A percentile compares a stretch with the other conserved stretches of the same genome.
Evolutionary conservation across 2,888 invertebrate species (phyloP).

Genomic region (Phragmatobia fuliginosa): DNA sequence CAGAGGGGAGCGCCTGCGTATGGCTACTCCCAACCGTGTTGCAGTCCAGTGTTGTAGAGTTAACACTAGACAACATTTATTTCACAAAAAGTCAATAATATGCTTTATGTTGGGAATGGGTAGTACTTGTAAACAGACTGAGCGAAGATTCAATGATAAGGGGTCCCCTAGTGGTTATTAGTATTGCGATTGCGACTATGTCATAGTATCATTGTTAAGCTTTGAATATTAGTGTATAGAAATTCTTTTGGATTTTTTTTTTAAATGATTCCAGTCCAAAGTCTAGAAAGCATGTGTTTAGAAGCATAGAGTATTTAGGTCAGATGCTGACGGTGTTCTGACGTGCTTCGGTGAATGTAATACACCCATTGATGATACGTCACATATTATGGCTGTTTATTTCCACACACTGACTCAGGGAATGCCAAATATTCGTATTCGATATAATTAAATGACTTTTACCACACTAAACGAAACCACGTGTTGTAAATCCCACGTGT

Average conservation of each 20-base stretch:
- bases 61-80: too few relatives aligned
- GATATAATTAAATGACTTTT: conserved; percentile 16
- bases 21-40: too few relatives aligned
- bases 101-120: too few relatives aligned
- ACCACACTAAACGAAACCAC: conserved; percentile 27
- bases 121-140: too few relatives aligned
- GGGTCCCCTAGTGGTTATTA: not conserved
- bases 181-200: not conserved
- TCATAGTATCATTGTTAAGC: not conserved
- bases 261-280: not conserved
- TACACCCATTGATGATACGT: conserved; percentile 10
- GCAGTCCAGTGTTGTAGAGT: too few relatives aligned
- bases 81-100: too few relatives aligned
- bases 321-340: not conserved
- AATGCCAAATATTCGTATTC: conserved; percentile 32
- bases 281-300: not conserved
- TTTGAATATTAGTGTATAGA: not conserved
- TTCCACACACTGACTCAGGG: conserved; percentile 41
- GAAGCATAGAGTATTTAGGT: not conserved
- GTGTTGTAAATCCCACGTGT: conserved; percentile 38
- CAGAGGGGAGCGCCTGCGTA: too few relatives aligned
- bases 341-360: conserved; percentile 11
- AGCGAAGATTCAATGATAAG: not conserved
- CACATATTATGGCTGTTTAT: conserved; percentile 33
- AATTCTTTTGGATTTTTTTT: not conserved